phyloP scores from a whole-genome alignment of 2,113 vertebrate species.

The Argyrosomus japonicus region DNA sequence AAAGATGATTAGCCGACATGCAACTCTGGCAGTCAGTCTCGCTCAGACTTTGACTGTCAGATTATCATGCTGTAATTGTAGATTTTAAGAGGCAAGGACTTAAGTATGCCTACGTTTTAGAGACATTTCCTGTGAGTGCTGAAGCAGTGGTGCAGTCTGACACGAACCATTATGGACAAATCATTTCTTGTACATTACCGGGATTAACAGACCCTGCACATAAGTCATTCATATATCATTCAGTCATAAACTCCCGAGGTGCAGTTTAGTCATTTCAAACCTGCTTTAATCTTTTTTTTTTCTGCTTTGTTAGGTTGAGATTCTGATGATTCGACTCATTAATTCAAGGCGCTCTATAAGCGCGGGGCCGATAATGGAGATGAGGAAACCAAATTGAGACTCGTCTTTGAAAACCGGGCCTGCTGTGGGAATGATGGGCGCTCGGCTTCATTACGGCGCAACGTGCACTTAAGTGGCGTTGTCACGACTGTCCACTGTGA shows the following conservation, averaged over 20 bases:
- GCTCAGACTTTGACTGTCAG: neutral
- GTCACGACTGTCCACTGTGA: conserved; percentile 13
- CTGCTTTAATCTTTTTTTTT: conserved; percentile 26
- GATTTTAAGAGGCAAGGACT: neutral
- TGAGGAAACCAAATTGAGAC: conserved; percentile 45
- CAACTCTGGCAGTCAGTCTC: no score
- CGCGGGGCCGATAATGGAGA: conserved; percentile 48
- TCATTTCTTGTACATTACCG: conserved; percentile 33
- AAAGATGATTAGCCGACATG: neutral
- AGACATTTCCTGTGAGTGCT: neutral
- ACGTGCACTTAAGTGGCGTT: conserved; percentile 11
- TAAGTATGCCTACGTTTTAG: neutral
- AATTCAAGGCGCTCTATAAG: conserved; percentile 52
- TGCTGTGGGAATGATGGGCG: conserved; percentile 18
- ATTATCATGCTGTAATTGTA: neutral
- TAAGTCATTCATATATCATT: conserved; percentile 36
- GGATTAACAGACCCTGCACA: conserved; percentile 47
- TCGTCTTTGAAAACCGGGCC: conserved; percentile 39
- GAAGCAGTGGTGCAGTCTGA: conserved; percentile 19
- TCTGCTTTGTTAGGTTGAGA: conserved; percentile 61
- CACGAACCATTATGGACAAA: conserved; percentile 40
- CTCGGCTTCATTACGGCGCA: conserved; percentile 13
- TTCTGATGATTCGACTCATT: conserved; percentile 71
- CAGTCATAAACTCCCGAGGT: conserved; percentile 56
- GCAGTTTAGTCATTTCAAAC: conserved; percentile 48